Percentiles rank a stretch among this genome's conserved stretches.
These are phyloP conservation scores for Amphibalanus amphitrite DNA, from an alignment of 1,140 invertebrate species.

Conservation along the genomic window DNA sequence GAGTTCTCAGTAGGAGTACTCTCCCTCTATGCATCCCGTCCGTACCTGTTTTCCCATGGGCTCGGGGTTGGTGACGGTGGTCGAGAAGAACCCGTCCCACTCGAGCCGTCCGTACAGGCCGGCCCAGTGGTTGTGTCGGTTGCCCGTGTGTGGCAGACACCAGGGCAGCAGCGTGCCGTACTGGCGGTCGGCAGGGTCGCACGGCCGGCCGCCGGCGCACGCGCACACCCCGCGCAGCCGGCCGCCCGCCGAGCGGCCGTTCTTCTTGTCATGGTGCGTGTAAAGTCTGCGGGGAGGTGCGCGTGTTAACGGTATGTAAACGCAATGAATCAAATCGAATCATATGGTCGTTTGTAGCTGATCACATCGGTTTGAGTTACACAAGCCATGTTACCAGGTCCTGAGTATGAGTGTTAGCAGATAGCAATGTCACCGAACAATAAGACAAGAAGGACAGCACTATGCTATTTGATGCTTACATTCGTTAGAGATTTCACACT, in stretches of 20 bases:
- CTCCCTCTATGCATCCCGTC: too few species aligned
- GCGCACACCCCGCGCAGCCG: constrained; percentile 55
- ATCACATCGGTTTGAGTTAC: too few species aligned
- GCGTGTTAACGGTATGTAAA: too few species aligned
- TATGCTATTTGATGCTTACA: too few species aligned
- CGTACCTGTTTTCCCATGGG: constrained; percentile 73
- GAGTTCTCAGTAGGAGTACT: too few species aligned
- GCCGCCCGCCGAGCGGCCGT: constrained; percentile 38
- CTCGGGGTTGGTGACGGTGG: constrained; percentile 65
- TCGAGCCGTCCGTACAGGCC: constrained; percentile 54
- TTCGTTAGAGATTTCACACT: too few species aligned
- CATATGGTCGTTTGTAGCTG: too few species aligned
- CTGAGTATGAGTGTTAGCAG: too few species aligned
- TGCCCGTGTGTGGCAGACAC: constrained; percentile 75
- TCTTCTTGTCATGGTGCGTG: constrained; percentile 48
- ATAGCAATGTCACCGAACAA: too few species aligned
- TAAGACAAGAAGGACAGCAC: too few species aligned
- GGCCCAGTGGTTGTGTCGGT: constrained; percentile 72
- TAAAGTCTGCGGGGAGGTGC: constrained; percentile 33
- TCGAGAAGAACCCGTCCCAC: constrained; percentile 72
- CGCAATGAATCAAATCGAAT: too few species aligned
- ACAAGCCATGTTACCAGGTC: too few species aligned
- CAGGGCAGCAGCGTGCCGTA: constrained; percentile 74
- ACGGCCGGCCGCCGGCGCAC: constrained; percentile 44
- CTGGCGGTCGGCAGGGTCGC: constrained; percentile 55